Evolutionary conservation across 2,797 vertebrate genomes (phyloP).

Genomic region (Hydrophis major): DNA sequence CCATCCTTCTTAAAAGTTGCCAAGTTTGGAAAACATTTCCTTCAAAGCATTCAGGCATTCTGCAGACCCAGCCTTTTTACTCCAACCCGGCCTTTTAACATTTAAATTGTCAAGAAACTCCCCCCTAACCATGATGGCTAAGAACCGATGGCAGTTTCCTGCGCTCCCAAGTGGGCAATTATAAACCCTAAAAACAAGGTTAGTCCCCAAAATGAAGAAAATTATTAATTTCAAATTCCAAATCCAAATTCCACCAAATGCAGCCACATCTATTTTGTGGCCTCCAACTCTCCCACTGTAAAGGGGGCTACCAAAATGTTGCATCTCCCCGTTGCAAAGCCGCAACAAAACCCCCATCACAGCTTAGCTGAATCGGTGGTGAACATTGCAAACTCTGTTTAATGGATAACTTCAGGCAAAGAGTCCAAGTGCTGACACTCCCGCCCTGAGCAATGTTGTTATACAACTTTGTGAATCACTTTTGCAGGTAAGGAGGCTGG

Average conservation of each 20-base stretch:
- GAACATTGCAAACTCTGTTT: background rate
- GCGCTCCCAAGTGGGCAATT: background rate
- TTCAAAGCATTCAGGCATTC: background rate
- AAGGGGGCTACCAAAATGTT: background rate
- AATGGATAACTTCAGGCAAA: slow-evolving; percentile 41
- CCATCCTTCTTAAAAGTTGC: background rate
- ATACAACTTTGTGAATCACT: slow-evolving; percentile 56
- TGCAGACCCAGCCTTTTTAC: background rate
- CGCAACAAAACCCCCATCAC: background rate
- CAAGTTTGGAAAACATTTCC: too few relatives aligned
- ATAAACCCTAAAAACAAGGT: background rate
- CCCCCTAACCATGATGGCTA: background rate
- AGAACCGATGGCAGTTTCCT: background rate
- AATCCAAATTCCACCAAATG: background rate
- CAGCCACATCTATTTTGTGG: background rate
- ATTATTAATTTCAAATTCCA: background rate
- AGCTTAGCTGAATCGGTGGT: background rate
- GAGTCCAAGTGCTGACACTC: slow-evolving; percentile 43
- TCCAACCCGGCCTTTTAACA: too few relatives aligned
- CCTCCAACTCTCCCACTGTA: background rate
- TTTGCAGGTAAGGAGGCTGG: accelerated
- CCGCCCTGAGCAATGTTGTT: slow-evolving; percentile 44
- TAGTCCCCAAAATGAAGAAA: background rate
- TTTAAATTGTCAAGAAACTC: background rate
- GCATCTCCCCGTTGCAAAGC: background rate